Percentiles rank a stretch among this genome's conserved stretches.
These are phyloP conservation scores for Steatocranus sp. DNA, from an alignment of 2,797 vertebrate genomes.

Conservation along the genomic window DNA sequence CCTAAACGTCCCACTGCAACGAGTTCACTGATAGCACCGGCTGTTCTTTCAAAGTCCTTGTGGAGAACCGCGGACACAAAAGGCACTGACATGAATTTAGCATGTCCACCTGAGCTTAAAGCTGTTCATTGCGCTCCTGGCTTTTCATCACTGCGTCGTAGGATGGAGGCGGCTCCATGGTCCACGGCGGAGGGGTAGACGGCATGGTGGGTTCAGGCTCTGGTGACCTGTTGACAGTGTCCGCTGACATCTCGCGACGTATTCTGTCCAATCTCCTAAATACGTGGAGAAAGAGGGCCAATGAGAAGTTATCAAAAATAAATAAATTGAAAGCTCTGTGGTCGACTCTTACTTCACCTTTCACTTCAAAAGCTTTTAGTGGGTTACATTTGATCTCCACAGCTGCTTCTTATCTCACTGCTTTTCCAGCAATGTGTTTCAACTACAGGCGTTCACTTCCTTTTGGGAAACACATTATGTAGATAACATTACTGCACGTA, in stretches of 20 bases:
- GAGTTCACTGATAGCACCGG: not conserved
- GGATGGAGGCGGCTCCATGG: slow-evolving; percentile 72
- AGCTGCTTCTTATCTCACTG: not conserved
- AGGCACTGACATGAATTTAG: slow-evolving; percentile 13
- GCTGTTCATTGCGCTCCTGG: slow-evolving; percentile 54
- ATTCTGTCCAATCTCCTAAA: slow-evolving; percentile 78
- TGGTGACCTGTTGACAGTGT: slow-evolving; percentile 41
- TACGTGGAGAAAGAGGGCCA: not conserved
- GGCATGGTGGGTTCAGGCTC: slow-evolving; percentile 57
- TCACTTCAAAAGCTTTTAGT: not conserved
- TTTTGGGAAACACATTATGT: not conserved
- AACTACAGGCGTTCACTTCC: not conserved
- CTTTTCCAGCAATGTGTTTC: not conserved
- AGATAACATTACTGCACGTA: not conserved
- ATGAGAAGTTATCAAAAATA: not conserved
- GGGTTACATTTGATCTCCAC: not conserved
- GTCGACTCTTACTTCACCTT: not conserved
- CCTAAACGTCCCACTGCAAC: not conserved
- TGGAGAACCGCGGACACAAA: not conserved
- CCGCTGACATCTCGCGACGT: slow-evolving; percentile 70
- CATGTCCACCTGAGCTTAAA: slow-evolving; percentile 5
- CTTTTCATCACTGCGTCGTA: slow-evolving; percentile 82
- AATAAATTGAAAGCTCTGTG: not conserved
- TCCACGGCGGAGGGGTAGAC: slow-evolving; percentile 71
- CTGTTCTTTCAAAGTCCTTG: not conserved